phyloP scores from a whole-genome alignment of 2,113 vertebrate species.

The Chamaetylas fuelleborni region DNA sequence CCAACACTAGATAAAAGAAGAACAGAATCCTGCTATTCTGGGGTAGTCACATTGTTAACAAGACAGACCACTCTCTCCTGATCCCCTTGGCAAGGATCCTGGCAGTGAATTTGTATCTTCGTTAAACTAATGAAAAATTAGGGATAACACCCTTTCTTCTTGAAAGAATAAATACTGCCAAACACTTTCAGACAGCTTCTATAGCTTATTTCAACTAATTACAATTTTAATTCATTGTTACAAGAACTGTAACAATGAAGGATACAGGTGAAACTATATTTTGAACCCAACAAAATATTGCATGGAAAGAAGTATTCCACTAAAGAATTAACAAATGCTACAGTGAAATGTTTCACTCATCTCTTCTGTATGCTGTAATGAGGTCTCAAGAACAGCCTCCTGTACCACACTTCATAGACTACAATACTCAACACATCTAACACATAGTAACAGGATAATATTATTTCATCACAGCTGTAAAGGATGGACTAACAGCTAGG shows the following conservation, averaged over 20 bases:
- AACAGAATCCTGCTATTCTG: background rate
- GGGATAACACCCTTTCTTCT: background rate
- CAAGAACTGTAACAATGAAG: background rate
- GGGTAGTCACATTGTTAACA: background rate
- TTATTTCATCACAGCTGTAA: background rate
- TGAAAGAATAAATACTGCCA: background rate
- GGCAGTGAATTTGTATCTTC: background rate
- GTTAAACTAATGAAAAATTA: background rate
- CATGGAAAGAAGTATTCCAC: background rate
- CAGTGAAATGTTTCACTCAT: background rate
- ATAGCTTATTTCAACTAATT: background rate
- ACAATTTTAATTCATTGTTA: background rate
- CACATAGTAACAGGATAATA: background rate
- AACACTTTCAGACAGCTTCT: background rate
- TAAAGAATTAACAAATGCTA: background rate
- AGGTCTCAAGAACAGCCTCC: background rate
- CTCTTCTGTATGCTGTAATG: background rate
- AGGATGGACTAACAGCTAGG: background rate
- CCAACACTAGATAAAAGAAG: conserved; percentile 82
- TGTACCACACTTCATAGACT: background rate
- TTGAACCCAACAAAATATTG: background rate
- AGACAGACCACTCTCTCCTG: background rate
- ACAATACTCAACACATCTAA: background rate
- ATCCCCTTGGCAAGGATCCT: background rate
- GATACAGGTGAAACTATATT: background rate